Evolutionary conservation across 2,113 vertebrate genomes (phyloP).

Genomic region (Mirounga angustirostris): DNA sequence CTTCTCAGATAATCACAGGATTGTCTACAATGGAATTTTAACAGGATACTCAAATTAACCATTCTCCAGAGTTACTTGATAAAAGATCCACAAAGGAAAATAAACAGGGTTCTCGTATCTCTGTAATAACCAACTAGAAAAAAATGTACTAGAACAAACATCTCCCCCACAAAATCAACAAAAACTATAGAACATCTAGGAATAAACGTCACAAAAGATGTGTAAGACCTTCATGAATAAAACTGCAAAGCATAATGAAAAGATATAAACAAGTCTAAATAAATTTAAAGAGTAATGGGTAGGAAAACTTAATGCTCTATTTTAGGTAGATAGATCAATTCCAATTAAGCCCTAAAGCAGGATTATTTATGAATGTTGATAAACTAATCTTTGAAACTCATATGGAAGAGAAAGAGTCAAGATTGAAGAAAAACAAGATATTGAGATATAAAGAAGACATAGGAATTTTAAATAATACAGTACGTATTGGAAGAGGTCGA

Average conservation of each 20-base stretch:
- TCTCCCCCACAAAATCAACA: background rate
- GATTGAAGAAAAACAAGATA: background rate
- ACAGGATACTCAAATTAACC: background rate
- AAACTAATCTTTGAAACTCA: background rate
- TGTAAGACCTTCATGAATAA: background rate
- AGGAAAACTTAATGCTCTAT: background rate
- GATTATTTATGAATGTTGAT: background rate
- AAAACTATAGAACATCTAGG: background rate
- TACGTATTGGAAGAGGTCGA: background rate
- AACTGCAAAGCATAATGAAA: background rate
- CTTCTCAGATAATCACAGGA: background rate
- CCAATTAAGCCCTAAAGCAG: background rate
- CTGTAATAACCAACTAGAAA: background rate
- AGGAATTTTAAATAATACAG: background rate
- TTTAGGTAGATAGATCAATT: background rate
- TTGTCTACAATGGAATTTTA: background rate
- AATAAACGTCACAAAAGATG: background rate
- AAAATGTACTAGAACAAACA: background rate
- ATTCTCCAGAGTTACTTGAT: background rate
- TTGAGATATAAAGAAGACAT: background rate
- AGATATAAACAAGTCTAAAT: background rate
- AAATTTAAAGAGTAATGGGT: background rate
- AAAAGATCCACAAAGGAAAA: slow-evolving; percentile 21
- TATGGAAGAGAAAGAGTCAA: background rate
- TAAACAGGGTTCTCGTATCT: background rate